Percentiles rank a stretch among this genome's conserved stretches.
phyloP scores from a whole-genome alignment of 2,113 vertebrate species.

The Atherinomorus stipes region DNA sequence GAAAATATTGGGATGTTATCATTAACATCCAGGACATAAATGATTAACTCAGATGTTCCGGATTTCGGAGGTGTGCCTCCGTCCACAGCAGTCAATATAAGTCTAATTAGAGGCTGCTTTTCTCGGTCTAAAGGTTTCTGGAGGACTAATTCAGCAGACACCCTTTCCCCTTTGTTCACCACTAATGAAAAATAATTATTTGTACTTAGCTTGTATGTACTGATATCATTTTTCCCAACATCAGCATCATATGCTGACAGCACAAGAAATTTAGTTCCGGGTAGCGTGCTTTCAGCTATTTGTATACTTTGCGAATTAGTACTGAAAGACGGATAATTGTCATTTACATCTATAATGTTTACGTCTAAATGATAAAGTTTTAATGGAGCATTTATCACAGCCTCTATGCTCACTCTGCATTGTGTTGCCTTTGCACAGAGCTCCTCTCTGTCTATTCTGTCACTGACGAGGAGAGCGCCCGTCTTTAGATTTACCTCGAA shows the following conservation, averaged over 20 bases:
- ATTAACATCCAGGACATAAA: conserved; percentile 69
- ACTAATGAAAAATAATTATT: conserved; percentile 72
- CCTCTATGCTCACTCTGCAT: conserved; percentile 73
- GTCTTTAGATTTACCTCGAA: conserved; percentile 79
- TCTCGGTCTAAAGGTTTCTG: conserved; percentile 78
- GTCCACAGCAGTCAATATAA: conserved; percentile 75
- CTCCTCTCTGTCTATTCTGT: conserved; percentile 76
- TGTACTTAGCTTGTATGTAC: conserved; percentile 65
- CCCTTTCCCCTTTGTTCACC: conserved; percentile 69
- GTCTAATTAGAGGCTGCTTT: conserved; percentile 57
- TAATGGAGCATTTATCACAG: conserved; percentile 74
- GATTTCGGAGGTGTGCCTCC: conserved; percentile 74
- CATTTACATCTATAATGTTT: conserved; percentile 78
- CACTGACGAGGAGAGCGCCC: conserved; percentile 71
- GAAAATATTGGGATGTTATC: conserved; percentile 74
- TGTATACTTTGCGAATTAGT: conserved; percentile 37
- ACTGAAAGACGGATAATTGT: conserved; percentile 72
- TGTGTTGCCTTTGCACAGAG: conserved; percentile 63
- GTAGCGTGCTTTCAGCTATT: conserved; percentile 57
- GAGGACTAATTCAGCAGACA: conserved; percentile 74
- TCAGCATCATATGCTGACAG: conserved; percentile 72
- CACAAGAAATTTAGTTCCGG: conserved; percentile 63
- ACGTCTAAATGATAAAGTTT: conserved; percentile 62
- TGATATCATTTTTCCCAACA: conserved; percentile 69
- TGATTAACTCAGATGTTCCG: conserved; percentile 64